Base-by-base conservation (phyloP, 2,888 invertebrate species). In the Stratiomys singularior region DNA sequence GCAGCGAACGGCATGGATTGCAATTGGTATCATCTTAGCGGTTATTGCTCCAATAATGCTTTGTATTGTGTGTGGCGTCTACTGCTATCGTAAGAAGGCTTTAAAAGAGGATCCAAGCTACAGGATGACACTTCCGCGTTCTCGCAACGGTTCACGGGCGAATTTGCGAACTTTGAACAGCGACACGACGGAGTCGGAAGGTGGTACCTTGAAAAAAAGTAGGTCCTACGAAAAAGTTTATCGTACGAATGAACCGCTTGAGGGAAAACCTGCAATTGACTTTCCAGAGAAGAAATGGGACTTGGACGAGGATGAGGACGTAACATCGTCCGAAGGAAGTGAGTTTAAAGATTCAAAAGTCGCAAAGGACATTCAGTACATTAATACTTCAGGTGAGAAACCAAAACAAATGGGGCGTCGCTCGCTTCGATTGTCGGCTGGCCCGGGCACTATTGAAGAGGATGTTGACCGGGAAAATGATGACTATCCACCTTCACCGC, bases 211-310 rank as follows among this genome's bases (percentile, higher is more conserved):
- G 79, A 92, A 91, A 87, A 93, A 93, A 85, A 90, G 92, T 82
- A 89, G 93, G 81, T 91, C 89, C 81, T 96, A 95, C 85, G 96
- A 96, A 84, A 92, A 91, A 86, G 92, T 92, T 74, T 96, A 96
- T 86, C 90, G 92, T 81, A 96, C 96, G 11, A 89, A 95, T 84
- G 96, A 96, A 88, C 96, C 96, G 74, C 87, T 96, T 81, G 87
- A 88, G 79, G 89, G 89, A 76, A 90, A 92, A 83, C 94, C 96
- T 56, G 89, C 92, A 80, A 90, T 92, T 82, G 93, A 94, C 79
- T 95, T 95, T 87, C 94, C 94, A 81, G 93, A 93, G 81, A 94
- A 94, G 86, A 90, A 91, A 79, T 93, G 93, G 92, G 94, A 94
- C 85, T 87, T 94, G 76, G 92, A 92, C 79, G 91, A 91, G 82